A percentile compares a stretch with the other conserved stretches of the same genome.
Conservation (phyloP, 1,140 invertebrate genomes). For the Mesaphorura yosii region DNA sequence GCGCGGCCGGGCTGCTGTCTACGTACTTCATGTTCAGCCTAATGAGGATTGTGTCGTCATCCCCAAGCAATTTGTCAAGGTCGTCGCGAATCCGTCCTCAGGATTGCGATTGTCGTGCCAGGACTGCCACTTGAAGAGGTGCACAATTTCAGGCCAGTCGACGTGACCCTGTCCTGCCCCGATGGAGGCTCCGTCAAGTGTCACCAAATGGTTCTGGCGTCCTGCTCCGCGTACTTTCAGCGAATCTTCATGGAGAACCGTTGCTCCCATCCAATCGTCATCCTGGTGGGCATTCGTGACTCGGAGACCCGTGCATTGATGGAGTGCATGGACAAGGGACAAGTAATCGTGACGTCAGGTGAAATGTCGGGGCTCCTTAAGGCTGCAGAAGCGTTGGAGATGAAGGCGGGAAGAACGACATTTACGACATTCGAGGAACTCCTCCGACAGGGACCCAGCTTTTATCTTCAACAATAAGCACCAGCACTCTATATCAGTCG, state of each 20-base stretch:
- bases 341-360: constrained; percentile 76
- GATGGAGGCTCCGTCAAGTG: constrained; percentile 61
- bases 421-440: constrained; percentile 14
- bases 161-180: constrained; percentile 73
- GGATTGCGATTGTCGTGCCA: too few relatives aligned
- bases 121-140: too few relatives aligned
- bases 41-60: too few relatives aligned
- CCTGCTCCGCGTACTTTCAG: constrained; percentile 79
- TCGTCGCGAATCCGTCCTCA: too few relatives aligned
- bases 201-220: constrained; percentile 69
- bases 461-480: constrained; percentile 16
- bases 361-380: constrained; percentile 63
- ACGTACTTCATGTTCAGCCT: too few relatives aligned
- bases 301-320: constrained; percentile 72
- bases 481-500: too few relatives aligned
- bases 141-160: too few relatives aligned
- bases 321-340: constrained; percentile 84
- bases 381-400: constrained; percentile 66
- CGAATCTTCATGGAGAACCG: constrained; percentile 62
- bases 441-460: constrained; percentile 21
- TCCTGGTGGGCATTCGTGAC: constrained; percentile 70
- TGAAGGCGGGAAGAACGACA: constrained; percentile 50
- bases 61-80: too few relatives aligned
- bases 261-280: constrained; percentile 68
- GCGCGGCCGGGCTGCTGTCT: too few relatives aligned